These are phyloP conservation scores for Probosciger aterrimus DNA, from an alignment of 2,113 vertebrate genomes.

Conservation along the genomic window DNA sequence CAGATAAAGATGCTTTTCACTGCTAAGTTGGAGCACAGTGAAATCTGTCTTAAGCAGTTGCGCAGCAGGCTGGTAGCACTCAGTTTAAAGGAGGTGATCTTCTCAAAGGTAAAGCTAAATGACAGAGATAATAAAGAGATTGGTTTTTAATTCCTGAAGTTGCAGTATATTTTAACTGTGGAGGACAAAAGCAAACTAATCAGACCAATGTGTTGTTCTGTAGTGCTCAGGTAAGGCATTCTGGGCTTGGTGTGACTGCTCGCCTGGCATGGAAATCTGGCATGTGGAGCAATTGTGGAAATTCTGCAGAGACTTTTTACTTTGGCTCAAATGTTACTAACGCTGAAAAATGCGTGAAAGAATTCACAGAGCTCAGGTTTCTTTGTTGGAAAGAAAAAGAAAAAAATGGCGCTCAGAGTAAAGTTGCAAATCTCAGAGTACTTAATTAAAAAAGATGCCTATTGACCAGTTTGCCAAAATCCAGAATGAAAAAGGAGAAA, in stretches of 20 bases:
- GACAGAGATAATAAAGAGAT: background rate
- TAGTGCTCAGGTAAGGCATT: background rate
- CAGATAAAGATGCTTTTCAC: conserved; percentile 5
- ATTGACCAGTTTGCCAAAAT: background rate
- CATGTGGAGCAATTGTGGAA: background rate
- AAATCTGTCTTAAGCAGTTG: background rate
- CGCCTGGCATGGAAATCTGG: background rate
- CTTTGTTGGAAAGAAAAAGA: background rate
- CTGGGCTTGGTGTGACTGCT: background rate
- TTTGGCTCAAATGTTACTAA: background rate
- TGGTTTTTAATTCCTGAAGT: background rate
- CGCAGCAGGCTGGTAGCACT: background rate
- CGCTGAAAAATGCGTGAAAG: background rate
- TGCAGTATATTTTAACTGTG: background rate
- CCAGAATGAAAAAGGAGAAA: background rate
- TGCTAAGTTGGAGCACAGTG: background rate
- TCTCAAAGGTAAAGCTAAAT: background rate
- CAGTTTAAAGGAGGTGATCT: background rate
- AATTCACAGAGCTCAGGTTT: background rate
- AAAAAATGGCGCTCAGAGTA: background rate
- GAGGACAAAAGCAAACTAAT: background rate
- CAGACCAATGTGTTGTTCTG: background rate
- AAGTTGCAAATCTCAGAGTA: background rate
- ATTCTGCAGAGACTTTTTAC: background rate
- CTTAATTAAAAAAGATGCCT: background rate